A percentile compares a stretch with the other conserved stretches of the same genome.
phyloP scores from a whole-genome alignment of 2,113 vertebrate genomes.

The Indri indri region DNA sequence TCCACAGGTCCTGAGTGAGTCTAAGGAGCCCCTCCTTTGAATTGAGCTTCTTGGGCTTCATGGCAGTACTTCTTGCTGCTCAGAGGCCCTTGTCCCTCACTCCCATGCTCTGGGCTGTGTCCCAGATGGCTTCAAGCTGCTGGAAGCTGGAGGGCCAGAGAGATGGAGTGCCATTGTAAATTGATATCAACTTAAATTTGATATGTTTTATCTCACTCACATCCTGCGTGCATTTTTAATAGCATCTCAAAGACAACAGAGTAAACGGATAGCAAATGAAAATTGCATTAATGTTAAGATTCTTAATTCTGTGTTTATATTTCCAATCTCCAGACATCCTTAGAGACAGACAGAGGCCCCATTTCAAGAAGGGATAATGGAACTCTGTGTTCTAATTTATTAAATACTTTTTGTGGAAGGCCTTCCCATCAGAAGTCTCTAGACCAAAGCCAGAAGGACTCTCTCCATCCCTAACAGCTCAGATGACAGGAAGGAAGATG shows the following conservation, averaged over 20 bases:
- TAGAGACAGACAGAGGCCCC: conserved; percentile 24
- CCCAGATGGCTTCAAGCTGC: neutral
- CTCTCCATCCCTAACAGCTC: neutral
- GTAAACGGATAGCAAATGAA: conserved; percentile 36
- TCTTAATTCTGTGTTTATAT: conserved; percentile 43
- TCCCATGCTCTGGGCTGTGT: neutral
- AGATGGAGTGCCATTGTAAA: neutral
- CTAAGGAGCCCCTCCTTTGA: neutral
- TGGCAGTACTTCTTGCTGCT: neutral
- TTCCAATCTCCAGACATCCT: conserved; percentile 57
- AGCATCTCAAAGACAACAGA: conserved; percentile 21
- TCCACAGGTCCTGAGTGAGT: neutral
- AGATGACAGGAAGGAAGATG: neutral
- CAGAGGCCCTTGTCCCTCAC: neutral
- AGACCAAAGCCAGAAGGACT: conserved; percentile 19
- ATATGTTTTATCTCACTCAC: conserved; percentile 47
- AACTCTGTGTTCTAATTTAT: conserved; percentile 52
- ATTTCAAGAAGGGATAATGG: conserved; percentile 45
- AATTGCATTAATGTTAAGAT: conserved; percentile 25
- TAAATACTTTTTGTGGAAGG: neutral
- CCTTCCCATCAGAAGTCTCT: conserved; percentile 12
- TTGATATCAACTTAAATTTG: conserved; percentile 51
- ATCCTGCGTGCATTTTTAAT: conserved; percentile 75
- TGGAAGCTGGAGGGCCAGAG: neutral
- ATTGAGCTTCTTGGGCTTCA: neutral